Evolutionary conservation across 1,140 invertebrate genomes (phyloP).

Genomic region (Drosophila rhopaloa): DNA sequence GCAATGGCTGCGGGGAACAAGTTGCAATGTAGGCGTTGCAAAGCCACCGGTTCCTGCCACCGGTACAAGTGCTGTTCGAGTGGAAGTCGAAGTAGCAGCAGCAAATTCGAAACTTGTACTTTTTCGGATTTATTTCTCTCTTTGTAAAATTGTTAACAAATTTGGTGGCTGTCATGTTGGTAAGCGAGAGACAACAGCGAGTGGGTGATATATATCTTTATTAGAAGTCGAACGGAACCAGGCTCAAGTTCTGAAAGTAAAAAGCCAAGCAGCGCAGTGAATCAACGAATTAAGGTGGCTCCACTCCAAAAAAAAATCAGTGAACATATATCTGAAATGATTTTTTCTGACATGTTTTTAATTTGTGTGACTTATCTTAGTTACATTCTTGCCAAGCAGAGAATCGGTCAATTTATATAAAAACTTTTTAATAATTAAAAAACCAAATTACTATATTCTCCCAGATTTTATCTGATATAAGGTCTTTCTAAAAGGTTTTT

Average conservation of each 20-base stretch:
- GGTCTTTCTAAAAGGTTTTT: too few relatives aligned
- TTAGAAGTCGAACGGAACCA: slow-evolving; percentile 28
- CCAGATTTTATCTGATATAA: too few relatives aligned
- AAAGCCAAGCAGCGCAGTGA: not conserved
- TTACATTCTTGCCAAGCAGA: too few relatives aligned
- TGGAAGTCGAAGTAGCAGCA: slow-evolving; percentile 37
- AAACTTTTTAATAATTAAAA: too few relatives aligned
- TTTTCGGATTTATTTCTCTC: slow-evolving; percentile 27
- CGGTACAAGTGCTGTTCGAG: slow-evolving; percentile 34
- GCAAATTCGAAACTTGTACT: slow-evolving; percentile 43
- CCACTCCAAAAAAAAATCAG: not conserved
- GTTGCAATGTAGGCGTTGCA: slow-evolving; percentile 46
- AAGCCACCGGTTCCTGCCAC: slow-evolving; percentile 51
- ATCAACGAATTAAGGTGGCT: slow-evolving; percentile 4
- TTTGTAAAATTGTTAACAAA: slow-evolving; percentile 53
- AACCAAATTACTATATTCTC: too few relatives aligned
- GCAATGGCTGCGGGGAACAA: slow-evolving; percentile 27
- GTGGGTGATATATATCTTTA: slow-evolving; percentile 50
- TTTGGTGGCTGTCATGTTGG: slow-evolving; percentile 52
- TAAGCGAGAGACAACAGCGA: slow-evolving; percentile 26
- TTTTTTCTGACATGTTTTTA: too few relatives aligned
- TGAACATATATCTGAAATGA: not conserved
- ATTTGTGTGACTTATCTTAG: too few relatives aligned
- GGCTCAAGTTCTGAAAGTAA: not conserved
- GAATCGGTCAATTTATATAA: too few relatives aligned